Evolutionary conservation across 2,888 invertebrate species (phyloP).

Genomic region (Eristalis tenax): DNA sequence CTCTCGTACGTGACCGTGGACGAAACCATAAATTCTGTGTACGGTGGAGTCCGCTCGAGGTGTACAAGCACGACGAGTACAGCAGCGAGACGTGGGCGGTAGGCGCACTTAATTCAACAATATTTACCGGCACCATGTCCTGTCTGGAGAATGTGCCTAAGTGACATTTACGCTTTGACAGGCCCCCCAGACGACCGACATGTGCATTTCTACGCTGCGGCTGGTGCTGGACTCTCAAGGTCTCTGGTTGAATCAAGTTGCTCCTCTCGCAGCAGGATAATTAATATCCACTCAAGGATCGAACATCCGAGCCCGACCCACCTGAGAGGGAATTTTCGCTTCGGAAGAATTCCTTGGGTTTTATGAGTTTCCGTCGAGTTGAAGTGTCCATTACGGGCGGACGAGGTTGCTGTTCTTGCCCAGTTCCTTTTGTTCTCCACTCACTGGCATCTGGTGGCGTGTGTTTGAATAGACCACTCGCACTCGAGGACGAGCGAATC

Average conservation of each 20-base stretch:
- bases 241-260: conserved; percentile 6
- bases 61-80: conserved; percentile 34
- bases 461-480: conserved; percentile 18
- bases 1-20: conserved; percentile 61
- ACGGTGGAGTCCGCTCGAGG: conserved; percentile 35
- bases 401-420: conserved; percentile 2
- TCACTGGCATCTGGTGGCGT: conserved; percentile 38
- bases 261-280: conserved; percentile 35
- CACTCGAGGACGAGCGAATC: not conserved
- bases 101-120: conserved; percentile 47
- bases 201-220: not conserved
- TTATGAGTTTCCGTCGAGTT: conserved; percentile 49
- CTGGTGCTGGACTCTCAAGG: conserved; percentile 9
- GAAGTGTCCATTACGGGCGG: conserved; percentile 60
- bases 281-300: conserved; percentile 55
- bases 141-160: conserved; percentile 52
- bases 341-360: conserved; percentile 38
- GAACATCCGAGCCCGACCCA: not conserved
- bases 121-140: conserved; percentile 55
- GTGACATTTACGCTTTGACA: conserved; percentile 61
- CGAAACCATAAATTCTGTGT: conserved; percentile 58
- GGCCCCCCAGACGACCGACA: not conserved
- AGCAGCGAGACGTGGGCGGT: not conserved
- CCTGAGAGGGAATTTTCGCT: conserved; percentile 37
- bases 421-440: conserved; percentile 33